A percentile compares a stretch with the other conserved stretches of the same genome.
Evolutionary conservation across 2,888 invertebrate species (phyloP).

Genomic region (Limnephilus marmoratus): DNA sequence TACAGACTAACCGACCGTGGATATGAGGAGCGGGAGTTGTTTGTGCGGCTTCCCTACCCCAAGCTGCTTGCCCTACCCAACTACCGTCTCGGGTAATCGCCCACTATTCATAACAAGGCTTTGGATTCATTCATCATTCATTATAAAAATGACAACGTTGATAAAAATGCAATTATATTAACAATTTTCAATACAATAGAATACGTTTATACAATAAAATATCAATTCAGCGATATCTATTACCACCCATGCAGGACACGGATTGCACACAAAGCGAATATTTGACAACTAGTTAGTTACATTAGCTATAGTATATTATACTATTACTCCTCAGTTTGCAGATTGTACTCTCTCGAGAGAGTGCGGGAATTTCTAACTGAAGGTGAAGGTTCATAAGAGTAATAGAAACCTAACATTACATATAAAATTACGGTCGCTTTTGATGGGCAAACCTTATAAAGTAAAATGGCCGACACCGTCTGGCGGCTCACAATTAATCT

Average conservation of each 20-base stretch:
- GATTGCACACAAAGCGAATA: conserved; percentile 64
- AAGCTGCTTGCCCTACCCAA: background rate
- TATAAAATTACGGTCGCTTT: conserved; percentile 54
- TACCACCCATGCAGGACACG: conserved; percentile 61
- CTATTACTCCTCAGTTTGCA: conserved; percentile 56
- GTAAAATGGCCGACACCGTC: conserved; percentile 39
- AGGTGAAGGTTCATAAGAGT: conserved; percentile 47
- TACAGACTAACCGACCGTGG: conserved; percentile 57
- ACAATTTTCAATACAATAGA: conserved; percentile 53
- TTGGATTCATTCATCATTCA: conserved; percentile 51
- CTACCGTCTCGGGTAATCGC: conserved; percentile 35
- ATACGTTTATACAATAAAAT: conserved; percentile 64
- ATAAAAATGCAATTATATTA: conserved; percentile 60
- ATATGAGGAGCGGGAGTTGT: conserved; percentile 48
- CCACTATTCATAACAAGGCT: conserved; percentile 60
- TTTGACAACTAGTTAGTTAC: conserved; percentile 66
- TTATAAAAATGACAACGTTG: conserved; percentile 56
- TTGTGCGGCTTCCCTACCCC: conserved; percentile 53
- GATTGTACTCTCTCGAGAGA: background rate
- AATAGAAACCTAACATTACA: conserved; percentile 55
- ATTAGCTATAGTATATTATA: conserved; percentile 62
- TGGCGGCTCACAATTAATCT: conserved; percentile 44
- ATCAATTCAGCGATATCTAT: conserved; percentile 65
- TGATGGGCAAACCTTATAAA: conserved; percentile 30
- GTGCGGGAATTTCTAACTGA: background rate